Evolutionary conservation across 2,797 vertebrate genomes (phyloP).

Genomic region (Lagocephalus sceleratus): DNA sequence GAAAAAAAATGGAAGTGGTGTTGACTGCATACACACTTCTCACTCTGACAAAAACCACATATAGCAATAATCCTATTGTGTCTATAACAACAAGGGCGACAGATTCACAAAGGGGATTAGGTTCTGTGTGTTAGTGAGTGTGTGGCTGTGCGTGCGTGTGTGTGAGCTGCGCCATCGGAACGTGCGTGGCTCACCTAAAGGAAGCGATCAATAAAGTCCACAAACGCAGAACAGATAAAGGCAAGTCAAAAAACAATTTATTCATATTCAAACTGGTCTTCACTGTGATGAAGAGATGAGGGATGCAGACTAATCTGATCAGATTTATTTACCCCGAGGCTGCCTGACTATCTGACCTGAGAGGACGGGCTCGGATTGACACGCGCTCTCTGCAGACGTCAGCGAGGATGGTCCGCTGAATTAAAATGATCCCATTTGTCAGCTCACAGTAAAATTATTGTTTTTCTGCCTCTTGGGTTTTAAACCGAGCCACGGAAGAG

Average conservation of each 20-base stretch:
- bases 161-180: not conserved
- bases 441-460: conserved; percentile 10
- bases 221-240: not conserved
- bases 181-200: no score
- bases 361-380: conserved; percentile 49
- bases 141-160: conserved; percentile 8
- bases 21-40: not conserved
- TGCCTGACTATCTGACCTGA: conserved; percentile 45
- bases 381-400: conserved; percentile 40
- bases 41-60: no score
- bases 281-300: conserved; percentile 24
- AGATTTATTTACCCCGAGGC: conserved; percentile 24
- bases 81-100: conserved; percentile 51
- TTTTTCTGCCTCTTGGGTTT: conserved; percentile 15
- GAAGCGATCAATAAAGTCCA: no score
- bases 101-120: conserved; percentile 53
- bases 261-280: conserved; percentile 9
- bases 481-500: conserved; percentile 24
- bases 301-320: conserved; percentile 18
- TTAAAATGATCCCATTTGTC: conserved; percentile 55
- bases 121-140: not conserved
- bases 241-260: conserved; percentile 1
- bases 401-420: conserved; percentile 25
- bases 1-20: no score
- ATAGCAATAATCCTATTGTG: conserved; percentile 51